These are phyloP conservation scores for Euzetes globulus DNA, from an alignment of 2,888 invertebrate species.

Conservation along the genomic window DNA sequence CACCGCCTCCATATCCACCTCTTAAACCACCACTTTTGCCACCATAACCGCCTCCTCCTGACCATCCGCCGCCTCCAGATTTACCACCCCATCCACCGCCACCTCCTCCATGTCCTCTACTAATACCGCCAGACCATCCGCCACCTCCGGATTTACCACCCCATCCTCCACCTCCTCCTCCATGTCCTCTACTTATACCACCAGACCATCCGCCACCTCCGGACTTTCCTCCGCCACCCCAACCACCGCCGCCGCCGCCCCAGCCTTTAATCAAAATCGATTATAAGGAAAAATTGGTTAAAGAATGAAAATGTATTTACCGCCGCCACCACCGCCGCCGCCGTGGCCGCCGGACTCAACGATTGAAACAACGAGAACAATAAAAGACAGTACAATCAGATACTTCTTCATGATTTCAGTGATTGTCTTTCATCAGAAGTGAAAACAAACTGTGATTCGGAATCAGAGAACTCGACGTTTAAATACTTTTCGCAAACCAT, in stretches of 20 bases:
- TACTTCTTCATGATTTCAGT: not conserved
- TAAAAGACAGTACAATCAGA: not conserved
- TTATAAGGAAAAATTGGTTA: not conserved
- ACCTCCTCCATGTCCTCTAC: too few species aligned
- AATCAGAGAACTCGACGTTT: not conserved
- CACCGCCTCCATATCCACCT: not conserved
- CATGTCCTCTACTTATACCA: too few species aligned
- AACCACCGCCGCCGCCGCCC: not conserved
- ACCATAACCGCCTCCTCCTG: not conserved
- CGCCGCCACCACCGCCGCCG: not conserved
- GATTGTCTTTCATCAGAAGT: not conserved
- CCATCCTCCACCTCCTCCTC: not conserved
- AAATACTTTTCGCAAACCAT: constrained; percentile 3
- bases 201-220: not conserved
- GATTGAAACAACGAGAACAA: not conserved
- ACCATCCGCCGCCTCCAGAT: too few species aligned
- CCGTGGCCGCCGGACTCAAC: not conserved
- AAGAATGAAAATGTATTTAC: not conserved
- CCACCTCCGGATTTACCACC: not conserved
- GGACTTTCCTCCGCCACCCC: not conserved
- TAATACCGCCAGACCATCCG: not conserved
- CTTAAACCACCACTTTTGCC: not conserved
- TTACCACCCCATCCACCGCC: not conserved
- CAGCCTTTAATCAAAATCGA: not conserved
- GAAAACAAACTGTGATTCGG: not conserved